Evolutionary conservation across 1,140 invertebrate genomes (phyloP).

Genomic region (Sarcophaga bullata): DNA sequence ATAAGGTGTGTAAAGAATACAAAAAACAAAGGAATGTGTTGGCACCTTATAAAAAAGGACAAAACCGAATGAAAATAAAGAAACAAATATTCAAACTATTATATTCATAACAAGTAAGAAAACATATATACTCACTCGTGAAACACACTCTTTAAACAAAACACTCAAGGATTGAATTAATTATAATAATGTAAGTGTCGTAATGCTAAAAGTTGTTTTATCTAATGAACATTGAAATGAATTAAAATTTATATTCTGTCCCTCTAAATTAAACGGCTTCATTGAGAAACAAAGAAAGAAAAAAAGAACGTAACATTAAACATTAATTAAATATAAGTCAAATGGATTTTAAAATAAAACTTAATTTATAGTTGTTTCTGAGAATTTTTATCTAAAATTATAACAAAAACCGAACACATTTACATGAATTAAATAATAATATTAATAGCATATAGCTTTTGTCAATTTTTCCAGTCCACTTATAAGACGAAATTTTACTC

Average conservation of each 20-base stretch:
- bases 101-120: background rate
- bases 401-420: background rate
- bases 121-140: background rate
- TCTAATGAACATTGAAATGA: background rate
- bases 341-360: slow-evolving; percentile 27
- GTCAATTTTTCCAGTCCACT: slow-evolving; percentile 37
- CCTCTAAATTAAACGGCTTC: slow-evolving; percentile 33
- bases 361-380: slow-evolving; percentile 30
- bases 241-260: slow-evolving; percentile 5
- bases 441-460: background rate
- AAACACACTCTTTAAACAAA: background rate
- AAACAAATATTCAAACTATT: slow-evolving; percentile 13
- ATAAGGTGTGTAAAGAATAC: slow-evolving; percentile 16
- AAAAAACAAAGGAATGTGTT: background rate
- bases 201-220: background rate
- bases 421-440: background rate
- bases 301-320: background rate
- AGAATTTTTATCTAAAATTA: slow-evolving; percentile 16
- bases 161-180: slow-evolving; percentile 24
- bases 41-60: background rate
- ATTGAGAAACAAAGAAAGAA: background rate
- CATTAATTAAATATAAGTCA: slow-evolving; percentile 20
- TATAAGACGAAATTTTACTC: background rate
- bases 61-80: background rate
- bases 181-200: background rate